Evolutionary conservation across 2,797 vertebrate species (phyloP).

Genomic region (Periophthalmus magnuspinnatus): DNA sequence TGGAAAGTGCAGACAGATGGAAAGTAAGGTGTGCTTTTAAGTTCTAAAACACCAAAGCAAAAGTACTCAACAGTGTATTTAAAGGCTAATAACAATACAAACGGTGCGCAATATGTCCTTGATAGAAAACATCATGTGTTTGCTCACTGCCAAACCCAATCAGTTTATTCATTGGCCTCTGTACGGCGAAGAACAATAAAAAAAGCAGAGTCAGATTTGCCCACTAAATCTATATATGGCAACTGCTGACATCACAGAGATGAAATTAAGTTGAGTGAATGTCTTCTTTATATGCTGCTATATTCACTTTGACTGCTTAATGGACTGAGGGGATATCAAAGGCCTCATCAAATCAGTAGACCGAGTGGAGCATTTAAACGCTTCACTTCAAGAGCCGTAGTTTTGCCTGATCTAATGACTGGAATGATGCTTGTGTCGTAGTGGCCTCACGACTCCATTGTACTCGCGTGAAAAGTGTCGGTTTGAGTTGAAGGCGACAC

Average conservation of each 20-base stretch:
- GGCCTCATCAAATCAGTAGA: slow-evolving; percentile 63
- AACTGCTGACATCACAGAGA: slow-evolving; percentile 29
- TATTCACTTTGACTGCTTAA: slow-evolving; percentile 68
- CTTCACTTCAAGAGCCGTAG: slow-evolving; percentile 59
- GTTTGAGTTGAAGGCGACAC: slow-evolving; percentile 51
- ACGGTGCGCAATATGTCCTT: no score
- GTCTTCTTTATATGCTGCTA: slow-evolving; percentile 57
- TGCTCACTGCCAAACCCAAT: not conserved
- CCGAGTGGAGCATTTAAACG: slow-evolving; percentile 64
- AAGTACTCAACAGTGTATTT: no score
- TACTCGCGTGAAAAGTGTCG: slow-evolving; percentile 61
- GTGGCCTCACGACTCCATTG: slow-evolving; percentile 57
- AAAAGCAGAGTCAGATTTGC: slow-evolving; percentile 5
- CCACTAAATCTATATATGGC: slow-evolving; percentile 3
- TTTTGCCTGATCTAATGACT: slow-evolving; percentile 64
- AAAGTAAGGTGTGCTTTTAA: no score
- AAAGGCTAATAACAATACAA: no score
- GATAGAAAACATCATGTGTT: not conserved
- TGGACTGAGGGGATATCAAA: slow-evolving; percentile 66
- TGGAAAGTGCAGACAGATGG: no score
- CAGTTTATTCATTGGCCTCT: not conserved
- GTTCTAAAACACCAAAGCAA: no score
- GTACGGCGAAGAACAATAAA: not conserved
- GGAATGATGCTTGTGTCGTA: slow-evolving; percentile 61
- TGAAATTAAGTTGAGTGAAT: slow-evolving; percentile 53